Base-by-base conservation (phyloP, 2,888 invertebrate species). In the Sphaeridia pumilis region DNA sequence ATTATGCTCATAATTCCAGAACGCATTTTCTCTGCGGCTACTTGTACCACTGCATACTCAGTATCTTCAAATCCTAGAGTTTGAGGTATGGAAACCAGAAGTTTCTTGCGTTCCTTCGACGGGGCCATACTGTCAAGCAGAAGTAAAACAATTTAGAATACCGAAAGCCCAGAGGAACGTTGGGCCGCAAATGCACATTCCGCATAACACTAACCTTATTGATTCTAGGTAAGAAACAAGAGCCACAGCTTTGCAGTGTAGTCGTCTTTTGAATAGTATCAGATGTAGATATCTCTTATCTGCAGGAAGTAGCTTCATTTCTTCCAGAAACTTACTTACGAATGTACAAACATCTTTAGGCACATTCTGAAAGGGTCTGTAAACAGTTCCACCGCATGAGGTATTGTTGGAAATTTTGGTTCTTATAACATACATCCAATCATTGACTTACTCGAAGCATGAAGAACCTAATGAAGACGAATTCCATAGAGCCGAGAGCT, bases 21-120 rank as follows among this genome's bases (percentile, higher is more conserved):
- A 44, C 61, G 55, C 41, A 65, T 60, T 59, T 61, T 63, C 34
- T 65, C 63, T n/a, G 64, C 64, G 20, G 61, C 56, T 3, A 58
- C 56, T 58, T 63, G 64, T n/a, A 65, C 54, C 22, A 63, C 60
- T 3, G 57, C 31, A 55, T 58, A 65, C 42, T 65, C 64, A 2
- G 55, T 41, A 5, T 56, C 54, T 41, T 63, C 61, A 41, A 60
- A 58, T 12, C 60, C 57, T 25, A 63, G 50, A 27, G 59, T 58
- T 41, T 59, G 53, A 14, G 60, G 57, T 22, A 61, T 46, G 3
- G 53, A 46, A 35, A 56, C 57, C 17, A 58, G 45, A 26, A 61
- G 47, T 43, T 55, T 57, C 2, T 38, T 24, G 31, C 50, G 55
- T 14, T 65, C 64, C 21, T 60, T 60, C 2, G 46, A 42, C 4